Evolutionary conservation across 2,888 invertebrate species (phyloP), one percentile per base, ranked within the genome.

Genomic region (Gortyna flavago): DNA sequence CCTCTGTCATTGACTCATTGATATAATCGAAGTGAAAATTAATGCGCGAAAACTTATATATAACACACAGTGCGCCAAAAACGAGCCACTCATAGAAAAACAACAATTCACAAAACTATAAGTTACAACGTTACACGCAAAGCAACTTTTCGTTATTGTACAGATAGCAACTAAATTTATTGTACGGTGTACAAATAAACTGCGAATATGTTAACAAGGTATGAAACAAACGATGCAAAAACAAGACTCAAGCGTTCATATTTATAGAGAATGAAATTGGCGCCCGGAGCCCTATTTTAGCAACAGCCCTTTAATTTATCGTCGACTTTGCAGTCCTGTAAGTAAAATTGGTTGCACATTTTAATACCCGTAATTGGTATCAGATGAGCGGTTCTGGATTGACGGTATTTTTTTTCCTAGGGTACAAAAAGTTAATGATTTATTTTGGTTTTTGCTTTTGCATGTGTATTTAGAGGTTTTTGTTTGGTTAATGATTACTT

Each of bases 261-360:
- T 94, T 94, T 94, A 93, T 93, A 91, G 92, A 87, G 83, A 87
- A 86, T 76, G 79, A 92, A 93, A 94, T 93, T 93, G 85, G 83
- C 83, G 85, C 85, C 91, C 80, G 81, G 73, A 91, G 94, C 92
- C 80, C 89, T 92, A 92, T 93, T 93, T 93, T 91, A 93, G 91
- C 91, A 90, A 82, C 86, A 86, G 82, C 90, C 89, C 90, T 91
- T 93, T 92, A 93, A 94, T 94, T 94, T 94, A 94, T 93, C 85
- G 89, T 86, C 67, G 71, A 70, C 67, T 85, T 81, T 61, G 72
- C 82, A 85, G 80, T 74, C 48, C 68, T 84, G 81, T 80, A 81
- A 85, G 86, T 87, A 88, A 74, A 88, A 89, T 89, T 87, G 83
- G 85, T 86, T 81, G 84, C 85, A 83, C 85, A 79, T 87, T 89